A percentile compares a stretch with the other conserved stretches of the same genome.
Evolutionary conservation across 2,797 vertebrate genomes (phyloP).

Genomic region (Spinibarbus caldwelli): DNA sequence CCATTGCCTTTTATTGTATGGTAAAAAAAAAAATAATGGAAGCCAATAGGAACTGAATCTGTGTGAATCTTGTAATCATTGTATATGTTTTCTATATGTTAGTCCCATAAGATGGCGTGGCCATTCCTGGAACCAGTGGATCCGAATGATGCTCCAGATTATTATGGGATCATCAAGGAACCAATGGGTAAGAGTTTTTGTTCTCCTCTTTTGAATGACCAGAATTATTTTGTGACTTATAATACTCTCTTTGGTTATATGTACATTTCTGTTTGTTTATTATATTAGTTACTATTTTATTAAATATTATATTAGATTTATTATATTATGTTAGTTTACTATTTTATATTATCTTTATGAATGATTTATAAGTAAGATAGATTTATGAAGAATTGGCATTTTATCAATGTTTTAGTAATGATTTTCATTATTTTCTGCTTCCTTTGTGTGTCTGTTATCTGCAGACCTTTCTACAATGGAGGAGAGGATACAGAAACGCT

Average conservation of each 20-base stretch:
- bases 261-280: not conserved
- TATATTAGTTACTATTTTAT: too few species aligned
- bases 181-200: conserved; percentile 89
- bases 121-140: conserved; percentile 97
- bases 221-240: not conserved
- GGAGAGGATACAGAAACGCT: conserved; percentile 89
- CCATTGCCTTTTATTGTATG: not conserved
- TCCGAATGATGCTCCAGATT: conserved; percentile 96
- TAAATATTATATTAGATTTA: too few species aligned
- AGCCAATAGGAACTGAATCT: not conserved
- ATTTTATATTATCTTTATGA: too few species aligned
- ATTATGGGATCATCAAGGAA: conserved; percentile 97
- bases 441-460: too few species aligned
- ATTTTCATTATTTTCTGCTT: not conserved
- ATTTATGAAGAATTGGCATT: not conserved
- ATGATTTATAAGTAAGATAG: not conserved
- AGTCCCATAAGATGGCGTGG: conserved; percentile 99
- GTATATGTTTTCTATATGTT: not conserved
- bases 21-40: not conserved
- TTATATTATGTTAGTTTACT: too few species aligned
- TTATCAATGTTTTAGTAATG: not conserved
- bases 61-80: not conserved
- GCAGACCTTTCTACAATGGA: conserved; percentile 98
- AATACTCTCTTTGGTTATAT: not conserved
- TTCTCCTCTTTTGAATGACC: not conserved